phyloP scores from a whole-genome alignment of 1,140 invertebrate genomes.

The Zophobas atratus region DNA sequence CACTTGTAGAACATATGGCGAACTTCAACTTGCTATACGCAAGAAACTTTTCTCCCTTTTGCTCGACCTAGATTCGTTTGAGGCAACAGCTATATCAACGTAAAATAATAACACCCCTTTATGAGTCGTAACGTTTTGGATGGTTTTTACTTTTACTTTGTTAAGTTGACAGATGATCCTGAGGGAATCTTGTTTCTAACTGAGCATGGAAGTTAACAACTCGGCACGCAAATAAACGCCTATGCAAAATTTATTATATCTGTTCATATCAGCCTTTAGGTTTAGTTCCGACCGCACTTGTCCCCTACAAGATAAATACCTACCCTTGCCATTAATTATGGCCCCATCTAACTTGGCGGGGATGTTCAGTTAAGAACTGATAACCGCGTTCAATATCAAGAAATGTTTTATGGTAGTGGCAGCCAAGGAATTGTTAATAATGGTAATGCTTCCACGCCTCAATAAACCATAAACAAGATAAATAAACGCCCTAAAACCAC shows the following conservation, averaged over 20 bases:
- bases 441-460: too few relatives aligned
- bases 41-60: slow-evolving; percentile 5
- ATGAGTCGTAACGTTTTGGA: background rate
- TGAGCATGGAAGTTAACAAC: background rate
- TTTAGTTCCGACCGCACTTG: slow-evolving; percentile 14
- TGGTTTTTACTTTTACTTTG: slow-evolving; percentile 20
- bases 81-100: background rate
- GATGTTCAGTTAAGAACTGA: slow-evolving; percentile 12
- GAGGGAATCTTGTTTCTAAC: slow-evolving; percentile 24
- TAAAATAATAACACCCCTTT: slow-evolving; percentile 1
- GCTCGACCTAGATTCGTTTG: slow-evolving; percentile 3
- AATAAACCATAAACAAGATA: too few relatives aligned
- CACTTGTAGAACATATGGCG: background rate
- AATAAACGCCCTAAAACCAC: too few relatives aligned
- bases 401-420: background rate
- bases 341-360: background rate
- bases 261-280: slow-evolving; percentile 10
- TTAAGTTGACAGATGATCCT: slow-evolving; percentile 4
- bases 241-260: slow-evolving; percentile 27
- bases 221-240: slow-evolving; percentile 34
- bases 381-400: slow-evolving; percentile 10
- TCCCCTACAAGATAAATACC: slow-evolving; percentile 24
- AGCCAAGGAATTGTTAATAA: background rate
- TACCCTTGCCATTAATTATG: slow-evolving; percentile 16
- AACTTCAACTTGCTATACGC: background rate